A percentile compares a stretch with the other conserved stretches of the same genome.
phyloP scores from a whole-genome alignment of 2,888 invertebrate genomes.

The Chrysopilus asiliformis region DNA sequence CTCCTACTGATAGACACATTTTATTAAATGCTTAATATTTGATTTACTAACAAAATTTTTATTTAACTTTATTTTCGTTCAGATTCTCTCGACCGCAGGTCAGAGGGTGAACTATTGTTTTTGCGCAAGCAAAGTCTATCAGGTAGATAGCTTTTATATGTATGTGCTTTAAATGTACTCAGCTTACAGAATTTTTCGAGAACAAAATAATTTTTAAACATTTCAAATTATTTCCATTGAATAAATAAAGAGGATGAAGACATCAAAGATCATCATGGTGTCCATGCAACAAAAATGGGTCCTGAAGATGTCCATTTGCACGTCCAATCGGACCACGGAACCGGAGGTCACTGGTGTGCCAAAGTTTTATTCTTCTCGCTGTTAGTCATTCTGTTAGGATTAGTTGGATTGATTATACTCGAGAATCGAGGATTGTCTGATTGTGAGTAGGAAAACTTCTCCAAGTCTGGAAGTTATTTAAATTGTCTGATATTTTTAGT shows the following conservation, averaged over 20 bases:
- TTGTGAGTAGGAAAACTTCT: conserved; percentile 43
- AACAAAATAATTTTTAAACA: no score
- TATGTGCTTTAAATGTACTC: background rate
- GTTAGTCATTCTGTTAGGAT: conserved; percentile 53
- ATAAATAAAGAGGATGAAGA: conserved; percentile 28
- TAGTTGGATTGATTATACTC: conserved; percentile 63
- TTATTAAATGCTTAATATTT: background rate
- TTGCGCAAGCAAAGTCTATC: conserved; percentile 31
- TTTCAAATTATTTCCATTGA: no score
- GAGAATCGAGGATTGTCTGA: conserved; percentile 68
- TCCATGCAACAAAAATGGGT: conserved; percentile 35
- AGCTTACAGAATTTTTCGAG: background rate
- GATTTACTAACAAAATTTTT: conserved; percentile 8
- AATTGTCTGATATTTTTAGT: conserved; percentile 37
- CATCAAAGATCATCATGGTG: conserved; percentile 29
- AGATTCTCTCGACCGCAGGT: conserved; percentile 33
- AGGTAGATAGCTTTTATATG: conserved; percentile 14
- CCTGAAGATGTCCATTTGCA: conserved; percentile 65
- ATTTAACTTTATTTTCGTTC: conserved; percentile 17
- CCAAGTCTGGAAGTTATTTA: background rate
- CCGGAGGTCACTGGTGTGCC: conserved; percentile 73
- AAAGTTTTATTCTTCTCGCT: conserved; percentile 69
- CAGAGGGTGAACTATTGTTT: conserved; percentile 32
- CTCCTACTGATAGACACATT: no score
- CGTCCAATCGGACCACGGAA: conserved; percentile 58